phyloP scores from a whole-genome alignment of 2,888 invertebrate genomes.

The Agrochola circellaris region DNA sequence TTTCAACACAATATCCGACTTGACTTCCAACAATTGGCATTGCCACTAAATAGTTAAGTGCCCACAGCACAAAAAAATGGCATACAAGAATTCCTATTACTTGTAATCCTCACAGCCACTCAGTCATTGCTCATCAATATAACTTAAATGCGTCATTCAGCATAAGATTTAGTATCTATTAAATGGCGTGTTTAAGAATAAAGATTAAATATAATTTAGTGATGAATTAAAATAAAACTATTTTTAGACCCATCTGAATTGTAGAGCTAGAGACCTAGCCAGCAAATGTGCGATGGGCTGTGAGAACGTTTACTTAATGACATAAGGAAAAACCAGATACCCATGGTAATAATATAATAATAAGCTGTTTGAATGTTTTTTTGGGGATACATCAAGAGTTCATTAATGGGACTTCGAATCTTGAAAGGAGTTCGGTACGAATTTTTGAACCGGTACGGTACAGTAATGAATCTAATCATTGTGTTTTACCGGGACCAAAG shows the following conservation, averaged over 20 bases:
- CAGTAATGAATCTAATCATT: conserved; percentile 9
- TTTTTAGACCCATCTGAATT: conserved; percentile 42
- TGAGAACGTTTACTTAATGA: conserved; percentile 53
- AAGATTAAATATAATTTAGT: conserved; percentile 33
- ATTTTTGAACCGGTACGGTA: background rate
- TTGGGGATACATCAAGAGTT: conserved; percentile 19
- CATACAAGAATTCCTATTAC: conserved; percentile 39
- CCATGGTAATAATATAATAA: conserved; percentile 45
- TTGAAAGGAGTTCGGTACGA: conserved; percentile 5
- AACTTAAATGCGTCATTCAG: conserved; percentile 35
- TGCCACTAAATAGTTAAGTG: conserved; percentile 42
- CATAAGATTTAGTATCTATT: conserved; percentile 23
- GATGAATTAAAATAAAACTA: conserved; percentile 30
- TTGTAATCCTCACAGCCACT: conserved; percentile 33
- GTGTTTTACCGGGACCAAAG: conserved; percentile 17
- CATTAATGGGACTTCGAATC: conserved; percentile 11
- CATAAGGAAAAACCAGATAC: conserved; percentile 31
- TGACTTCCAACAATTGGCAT: conserved; percentile 56
- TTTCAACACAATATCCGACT: conserved; percentile 57
- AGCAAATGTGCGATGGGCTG: conserved; percentile 53
- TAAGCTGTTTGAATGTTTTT: conserved; percentile 30
- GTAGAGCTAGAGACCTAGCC: conserved; percentile 25
- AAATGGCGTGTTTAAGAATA: conserved; percentile 8
- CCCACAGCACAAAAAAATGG: conserved; percentile 45
- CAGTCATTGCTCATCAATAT: conserved; percentile 8